Conservation (phyloP, 2,888 invertebrate genomes). For the Loripinus fragilis region DNA sequence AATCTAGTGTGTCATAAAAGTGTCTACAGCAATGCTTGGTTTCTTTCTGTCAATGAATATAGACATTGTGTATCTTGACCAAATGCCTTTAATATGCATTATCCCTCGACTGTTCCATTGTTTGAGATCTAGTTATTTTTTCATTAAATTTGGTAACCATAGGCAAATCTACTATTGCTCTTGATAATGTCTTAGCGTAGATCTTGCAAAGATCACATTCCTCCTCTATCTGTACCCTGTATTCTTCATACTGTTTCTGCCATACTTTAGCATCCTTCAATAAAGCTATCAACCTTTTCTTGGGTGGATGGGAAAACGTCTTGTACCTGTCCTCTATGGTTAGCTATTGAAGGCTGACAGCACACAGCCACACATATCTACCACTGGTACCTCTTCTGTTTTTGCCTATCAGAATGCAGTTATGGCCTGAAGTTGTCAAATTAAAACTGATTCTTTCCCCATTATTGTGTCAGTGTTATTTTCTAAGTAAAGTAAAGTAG, state of each 20-base stretch:
- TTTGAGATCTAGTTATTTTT: constrained; percentile 49
- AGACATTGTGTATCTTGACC: constrained; percentile 44
- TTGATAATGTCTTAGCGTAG: constrained; percentile 26
- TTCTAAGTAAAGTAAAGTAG: not conserved
- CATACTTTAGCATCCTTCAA: constrained; percentile 38
- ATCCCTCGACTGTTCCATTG: constrained; percentile 40
- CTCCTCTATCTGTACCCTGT: constrained; percentile 11
- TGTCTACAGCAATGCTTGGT: constrained; percentile 41
- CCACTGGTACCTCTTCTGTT: constrained; percentile 20
- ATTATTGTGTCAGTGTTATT: constrained; percentile 33
- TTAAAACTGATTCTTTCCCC: constrained; percentile 29
- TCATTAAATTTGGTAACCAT: constrained; percentile 46
- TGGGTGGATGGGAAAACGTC: constrained; percentile 41
- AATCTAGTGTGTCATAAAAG: constrained; percentile 40
- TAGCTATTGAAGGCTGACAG: constrained; percentile 23
- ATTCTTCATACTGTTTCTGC: constrained; percentile 29
- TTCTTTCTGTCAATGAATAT: constrained; percentile 35
- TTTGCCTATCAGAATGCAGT: constrained; percentile 33
- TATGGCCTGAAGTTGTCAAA: constrained; percentile 32
- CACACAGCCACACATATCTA: constrained; percentile 30
- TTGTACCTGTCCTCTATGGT: constrained; percentile 4
- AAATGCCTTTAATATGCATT: constrained; percentile 52
- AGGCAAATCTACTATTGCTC: constrained; percentile 35
- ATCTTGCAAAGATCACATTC: constrained; percentile 32
- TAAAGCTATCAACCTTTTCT: constrained; percentile 21